Evolutionary conservation across 2,113 vertebrate species (phyloP).

Genomic region (Callipepla californica): DNA sequence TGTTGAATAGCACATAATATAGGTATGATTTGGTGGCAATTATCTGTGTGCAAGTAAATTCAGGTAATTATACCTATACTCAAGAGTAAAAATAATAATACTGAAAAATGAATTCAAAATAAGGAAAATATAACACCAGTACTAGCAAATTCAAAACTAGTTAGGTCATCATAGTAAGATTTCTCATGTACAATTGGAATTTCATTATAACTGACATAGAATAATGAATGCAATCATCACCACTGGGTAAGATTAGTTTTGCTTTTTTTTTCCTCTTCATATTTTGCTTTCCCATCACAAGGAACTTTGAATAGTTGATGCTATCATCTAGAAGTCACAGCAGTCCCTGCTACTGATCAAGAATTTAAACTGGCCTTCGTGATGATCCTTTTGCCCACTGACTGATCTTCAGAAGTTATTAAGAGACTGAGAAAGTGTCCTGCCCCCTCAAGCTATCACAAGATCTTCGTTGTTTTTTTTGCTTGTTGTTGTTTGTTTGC

Average conservation of each 20-base stretch:
- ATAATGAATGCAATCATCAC: neutral
- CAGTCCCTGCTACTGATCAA: neutral
- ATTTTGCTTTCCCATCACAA: rapidly evolving
- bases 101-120: neutral
- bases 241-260: neutral
- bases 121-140: neutral
- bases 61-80: neutral
- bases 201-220: neutral
- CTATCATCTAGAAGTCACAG: neutral
- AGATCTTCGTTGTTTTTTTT: no score
- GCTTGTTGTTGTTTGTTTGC: no score
- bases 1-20: neutral
- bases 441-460: neutral
- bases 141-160: neutral
- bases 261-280: no score
- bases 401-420: neutral
- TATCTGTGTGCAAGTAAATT: neutral
- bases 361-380: neutral
- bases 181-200: neutral
- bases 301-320: neutral
- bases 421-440: neutral
- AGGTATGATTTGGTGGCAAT: no score
- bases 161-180: neutral
- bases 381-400: neutral
- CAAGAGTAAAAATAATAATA: neutral